Conservation (phyloP, 1,140 invertebrate genomes). For the Trissolcus basalis region DNA sequence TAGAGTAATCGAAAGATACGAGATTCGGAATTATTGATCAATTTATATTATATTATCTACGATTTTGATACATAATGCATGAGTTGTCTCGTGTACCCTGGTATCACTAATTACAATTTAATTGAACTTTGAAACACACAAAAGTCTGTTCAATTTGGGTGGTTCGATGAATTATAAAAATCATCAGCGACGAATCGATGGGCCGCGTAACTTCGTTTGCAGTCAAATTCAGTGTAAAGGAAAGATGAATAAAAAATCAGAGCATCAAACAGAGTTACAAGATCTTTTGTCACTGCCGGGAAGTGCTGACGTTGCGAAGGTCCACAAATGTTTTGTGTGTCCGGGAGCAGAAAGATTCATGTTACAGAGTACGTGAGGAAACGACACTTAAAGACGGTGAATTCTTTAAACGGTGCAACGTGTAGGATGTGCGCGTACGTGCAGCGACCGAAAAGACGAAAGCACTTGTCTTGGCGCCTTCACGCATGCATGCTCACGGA, state of each 20-base stretch:
- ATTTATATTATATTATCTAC: too few species aligned
- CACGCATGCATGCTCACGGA: slow-evolving; percentile 42
- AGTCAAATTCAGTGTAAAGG: not conserved
- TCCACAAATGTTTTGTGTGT: slow-evolving; percentile 28
- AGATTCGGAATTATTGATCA: too few species aligned
- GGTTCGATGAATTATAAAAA: too few species aligned
- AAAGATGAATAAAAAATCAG: slow-evolving; percentile 14
- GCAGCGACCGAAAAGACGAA: slow-evolving; percentile 50
- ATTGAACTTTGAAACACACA: too few species aligned
- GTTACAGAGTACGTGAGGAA: slow-evolving; percentile 38
- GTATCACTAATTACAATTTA: too few species aligned
- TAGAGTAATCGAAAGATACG: too few species aligned
- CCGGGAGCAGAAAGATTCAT: slow-evolving; percentile 30
- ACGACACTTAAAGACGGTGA: slow-evolving; percentile 39
- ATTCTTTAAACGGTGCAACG: slow-evolving; percentile 37
- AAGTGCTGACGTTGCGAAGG: slow-evolving; percentile 23
- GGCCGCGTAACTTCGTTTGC: too few species aligned
- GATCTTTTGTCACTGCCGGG: slow-evolving; percentile 19
- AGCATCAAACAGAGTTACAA: slow-evolving; percentile 1
- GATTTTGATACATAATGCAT: too few species aligned
- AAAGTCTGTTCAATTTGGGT: too few species aligned
- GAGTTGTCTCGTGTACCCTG: too few species aligned
- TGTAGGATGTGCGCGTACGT: slow-evolving; percentile 26
- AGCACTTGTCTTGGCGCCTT: slow-evolving; percentile 51
- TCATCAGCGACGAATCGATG: too few species aligned